A percentile compares a stretch with the other conserved stretches of the same genome.
These are phyloP conservation scores for Phrynosoma blainvillii DNA, from an alignment of 2,113 vertebrate genomes.

Conservation along the genomic window DNA sequence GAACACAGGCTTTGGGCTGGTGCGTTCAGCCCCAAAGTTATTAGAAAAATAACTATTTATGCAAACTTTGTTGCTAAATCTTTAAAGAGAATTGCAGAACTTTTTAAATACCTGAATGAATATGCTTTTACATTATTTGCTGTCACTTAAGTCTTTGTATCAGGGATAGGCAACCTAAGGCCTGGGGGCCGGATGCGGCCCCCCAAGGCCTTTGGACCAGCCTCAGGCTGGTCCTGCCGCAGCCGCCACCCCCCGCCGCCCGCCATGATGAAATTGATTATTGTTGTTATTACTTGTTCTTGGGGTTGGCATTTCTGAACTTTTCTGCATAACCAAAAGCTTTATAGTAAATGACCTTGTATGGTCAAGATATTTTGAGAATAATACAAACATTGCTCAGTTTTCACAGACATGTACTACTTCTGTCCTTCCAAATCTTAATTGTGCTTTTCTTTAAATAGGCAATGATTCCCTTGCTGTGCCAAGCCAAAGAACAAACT, in stretches of 20 bases:
- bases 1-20: too few species aligned
- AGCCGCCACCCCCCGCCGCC: too few species aligned
- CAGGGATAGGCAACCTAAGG: too few species aligned
- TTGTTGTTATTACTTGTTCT: too few species aligned
- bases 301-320: background rate
- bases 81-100: background rate
- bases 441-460: constrained; percentile 6
- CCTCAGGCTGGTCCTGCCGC: too few species aligned
- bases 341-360: background rate
- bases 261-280: too few species aligned
- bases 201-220: too few species aligned
- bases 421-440: background rate
- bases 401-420: background rate
- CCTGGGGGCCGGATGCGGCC: too few species aligned
- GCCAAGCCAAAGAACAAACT: constrained; percentile 80
- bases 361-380: background rate
- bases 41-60: background rate
- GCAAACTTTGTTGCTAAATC: background rate
- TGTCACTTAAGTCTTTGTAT: background rate
- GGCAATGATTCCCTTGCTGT: constrained; percentile 27
- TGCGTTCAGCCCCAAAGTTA: background rate
- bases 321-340: background rate
- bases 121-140: background rate
- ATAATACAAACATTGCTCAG: too few species aligned
- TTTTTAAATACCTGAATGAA: background rate